phyloP scores from a whole-genome alignment of 2,888 invertebrate species.

The Leucania comma region DNA sequence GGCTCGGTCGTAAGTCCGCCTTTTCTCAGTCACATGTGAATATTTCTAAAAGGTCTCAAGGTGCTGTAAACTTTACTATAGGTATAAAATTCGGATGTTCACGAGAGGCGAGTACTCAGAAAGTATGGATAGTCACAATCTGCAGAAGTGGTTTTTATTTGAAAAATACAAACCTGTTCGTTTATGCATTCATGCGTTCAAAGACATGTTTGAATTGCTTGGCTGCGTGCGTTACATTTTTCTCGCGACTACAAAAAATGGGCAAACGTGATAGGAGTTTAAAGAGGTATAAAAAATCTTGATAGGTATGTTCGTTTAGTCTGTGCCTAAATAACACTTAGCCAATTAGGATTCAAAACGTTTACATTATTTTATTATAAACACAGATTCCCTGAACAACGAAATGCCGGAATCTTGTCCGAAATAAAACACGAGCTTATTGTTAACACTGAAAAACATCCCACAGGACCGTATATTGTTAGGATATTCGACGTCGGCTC shows the following conservation, averaged over 20 bases:
- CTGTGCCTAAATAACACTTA: conserved; percentile 1
- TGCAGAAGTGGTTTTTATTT: conserved; percentile 40
- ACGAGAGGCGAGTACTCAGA: conserved; percentile 16
- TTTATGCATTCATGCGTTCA: conserved; percentile 11
- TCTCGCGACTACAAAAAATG: conserved; percentile 1
- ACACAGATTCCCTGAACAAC: conserved; percentile 61
- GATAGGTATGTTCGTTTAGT: neutral
- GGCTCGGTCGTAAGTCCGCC: conserved; percentile 44
- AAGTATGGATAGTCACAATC: conserved; percentile 29
- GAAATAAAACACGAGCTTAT: conserved; percentile 74
- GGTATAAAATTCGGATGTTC: conserved; percentile 37
- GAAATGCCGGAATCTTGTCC: conserved; percentile 66
- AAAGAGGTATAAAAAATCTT: conserved; percentile 4
- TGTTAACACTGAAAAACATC: conserved; percentile 75
- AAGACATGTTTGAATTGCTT: conserved; percentile 16
- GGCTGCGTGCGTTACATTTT: conserved; percentile 8
- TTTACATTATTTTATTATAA: conserved; percentile 51
- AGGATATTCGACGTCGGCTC: conserved; percentile 69
- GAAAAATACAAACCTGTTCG: conserved; percentile 17
- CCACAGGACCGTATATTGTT: conserved; percentile 71
- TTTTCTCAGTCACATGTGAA: conserved; percentile 47
- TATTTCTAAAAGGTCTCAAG: conserved; percentile 48
- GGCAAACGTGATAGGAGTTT: neutral
- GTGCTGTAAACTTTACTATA: conserved; percentile 39
- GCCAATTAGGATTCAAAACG: neutral